phyloP scores from a whole-genome alignment of 2,113 vertebrate genomes.

The Regulus satrapa region DNA sequence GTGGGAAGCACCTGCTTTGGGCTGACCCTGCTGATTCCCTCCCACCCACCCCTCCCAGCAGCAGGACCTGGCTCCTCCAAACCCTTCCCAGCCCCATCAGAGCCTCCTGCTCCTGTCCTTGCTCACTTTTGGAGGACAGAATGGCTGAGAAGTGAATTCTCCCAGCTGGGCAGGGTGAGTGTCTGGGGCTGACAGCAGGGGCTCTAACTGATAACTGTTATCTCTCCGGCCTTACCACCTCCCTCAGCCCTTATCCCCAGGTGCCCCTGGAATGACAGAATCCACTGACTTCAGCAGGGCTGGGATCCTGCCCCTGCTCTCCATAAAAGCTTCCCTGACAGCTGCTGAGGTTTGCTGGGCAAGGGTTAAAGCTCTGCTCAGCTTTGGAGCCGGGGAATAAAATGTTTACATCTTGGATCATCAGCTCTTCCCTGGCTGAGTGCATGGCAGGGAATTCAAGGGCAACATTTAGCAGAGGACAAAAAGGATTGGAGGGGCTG shows the following conservation, averaged over 20 bases:
- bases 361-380: slow-evolving; percentile 61
- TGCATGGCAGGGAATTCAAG: slow-evolving; percentile 28
- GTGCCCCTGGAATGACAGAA: neutral
- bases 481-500: neutral
- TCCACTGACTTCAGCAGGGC: neutral
- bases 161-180: neutral
- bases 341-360: slow-evolving; percentile 60
- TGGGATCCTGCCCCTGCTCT: neutral
- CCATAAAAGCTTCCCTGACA: slow-evolving; percentile 63
- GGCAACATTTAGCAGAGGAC: slow-evolving; percentile 3
- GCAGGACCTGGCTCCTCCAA: neutral
- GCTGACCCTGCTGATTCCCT: neutral
- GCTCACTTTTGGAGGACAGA: neutral
- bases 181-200: neutral
- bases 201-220: neutral
- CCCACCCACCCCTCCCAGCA: neutral
- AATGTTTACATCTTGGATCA: slow-evolving; percentile 45
- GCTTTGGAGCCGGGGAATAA: slow-evolving; percentile 50
- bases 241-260: neutral
- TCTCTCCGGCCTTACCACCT: neutral
- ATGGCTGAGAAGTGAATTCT: neutral
- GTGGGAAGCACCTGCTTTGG: neutral
- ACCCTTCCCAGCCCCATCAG: neutral
- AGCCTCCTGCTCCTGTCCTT: neutral
- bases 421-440: neutral